These are phyloP conservation scores for Drepanosiphum platanoidis DNA, from an alignment of 2,888 invertebrate genomes.

Conservation along the genomic window DNA sequence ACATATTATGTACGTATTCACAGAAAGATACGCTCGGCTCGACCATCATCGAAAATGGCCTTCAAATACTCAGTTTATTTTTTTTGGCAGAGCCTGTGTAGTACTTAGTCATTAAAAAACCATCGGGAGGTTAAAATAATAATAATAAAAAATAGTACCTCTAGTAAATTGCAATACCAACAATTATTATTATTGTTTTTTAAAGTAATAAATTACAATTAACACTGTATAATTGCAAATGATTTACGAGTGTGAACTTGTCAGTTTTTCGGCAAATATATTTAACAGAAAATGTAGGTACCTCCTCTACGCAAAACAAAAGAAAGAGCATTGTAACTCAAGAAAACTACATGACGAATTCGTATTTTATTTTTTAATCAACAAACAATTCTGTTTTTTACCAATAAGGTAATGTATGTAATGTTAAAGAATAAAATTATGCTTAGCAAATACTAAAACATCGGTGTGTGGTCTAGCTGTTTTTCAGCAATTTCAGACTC, in stretches of 20 bases:
- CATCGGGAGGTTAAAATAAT: conserved; percentile 1
- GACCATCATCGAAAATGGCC: conserved; percentile 31
- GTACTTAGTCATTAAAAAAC: conserved; percentile 34
- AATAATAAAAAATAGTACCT: conserved; percentile 11
- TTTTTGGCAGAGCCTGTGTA: not conserved
- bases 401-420: not conserved
- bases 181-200: conserved; percentile 43
- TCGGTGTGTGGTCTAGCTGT: not conserved
- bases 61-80: conserved; percentile 29
- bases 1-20: not conserved
- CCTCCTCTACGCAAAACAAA: conserved; percentile 25
- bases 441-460: not conserved
- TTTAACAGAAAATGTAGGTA: not conserved
- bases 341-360: not conserved
- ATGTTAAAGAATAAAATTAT: not conserved
- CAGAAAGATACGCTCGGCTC: conserved; percentile 30
- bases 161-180: conserved; percentile 31
- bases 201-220: conserved; percentile 32
- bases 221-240: not conserved
- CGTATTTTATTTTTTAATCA: not conserved
- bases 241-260: conserved; percentile 22
- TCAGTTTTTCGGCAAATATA: not conserved
- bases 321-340: not conserved
- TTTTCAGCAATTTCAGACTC: not conserved
- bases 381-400: not conserved